These are phyloP conservation scores for Hylia prasina DNA, from an alignment of 2,113 vertebrate species.

Conservation along the genomic window DNA sequence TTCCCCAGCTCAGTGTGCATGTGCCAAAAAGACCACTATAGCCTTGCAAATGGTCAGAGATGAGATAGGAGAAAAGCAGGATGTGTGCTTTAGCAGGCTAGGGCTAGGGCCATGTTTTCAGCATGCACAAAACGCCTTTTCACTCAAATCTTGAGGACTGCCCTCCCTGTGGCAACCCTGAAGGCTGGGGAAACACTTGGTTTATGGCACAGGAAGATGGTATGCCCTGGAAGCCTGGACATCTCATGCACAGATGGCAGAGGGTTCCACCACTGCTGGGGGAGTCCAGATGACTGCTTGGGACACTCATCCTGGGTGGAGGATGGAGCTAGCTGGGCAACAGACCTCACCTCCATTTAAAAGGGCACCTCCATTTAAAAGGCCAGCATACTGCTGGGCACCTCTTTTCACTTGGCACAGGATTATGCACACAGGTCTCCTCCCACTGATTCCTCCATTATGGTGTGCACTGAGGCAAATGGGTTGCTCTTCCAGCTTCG, in stretches of 20 bases:
- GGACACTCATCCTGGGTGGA: not conserved
- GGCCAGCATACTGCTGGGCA: not conserved
- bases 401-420: not conserved
- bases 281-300: not conserved
- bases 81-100: not conserved
- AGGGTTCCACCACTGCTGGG: not conserved
- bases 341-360: not conserved
- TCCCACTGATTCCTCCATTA: not conserved
- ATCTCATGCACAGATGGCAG: not conserved
- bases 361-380: not conserved
- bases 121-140: not conserved
- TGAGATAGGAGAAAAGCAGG: not conserved
- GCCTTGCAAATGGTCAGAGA: not conserved
- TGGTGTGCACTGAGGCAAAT: fast-evolving
- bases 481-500: not conserved
- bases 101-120: not conserved
- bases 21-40: not conserved
- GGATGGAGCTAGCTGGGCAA: not conserved
- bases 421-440: not conserved
- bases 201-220: not conserved
- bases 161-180: not conserved
- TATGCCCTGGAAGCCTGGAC: not conserved
- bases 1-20: fast-evolving
- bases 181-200: not conserved
- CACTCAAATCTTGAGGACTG: not conserved